phyloP scores from a whole-genome alignment of 2,888 invertebrate species.

The Mechanitis mazaeus region DNA sequence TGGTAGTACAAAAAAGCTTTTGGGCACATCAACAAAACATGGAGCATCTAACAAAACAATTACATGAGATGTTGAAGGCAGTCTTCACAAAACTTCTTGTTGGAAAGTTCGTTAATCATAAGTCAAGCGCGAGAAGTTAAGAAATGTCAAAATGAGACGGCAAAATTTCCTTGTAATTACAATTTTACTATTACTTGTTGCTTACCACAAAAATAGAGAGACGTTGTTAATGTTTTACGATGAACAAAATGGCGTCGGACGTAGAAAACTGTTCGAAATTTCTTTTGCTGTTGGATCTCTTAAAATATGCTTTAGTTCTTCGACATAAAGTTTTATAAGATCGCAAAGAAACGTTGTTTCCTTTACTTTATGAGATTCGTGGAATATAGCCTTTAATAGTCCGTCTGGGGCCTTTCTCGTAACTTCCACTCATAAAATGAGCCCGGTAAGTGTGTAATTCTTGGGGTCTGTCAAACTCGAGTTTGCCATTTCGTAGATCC shows the following conservation, averaged over 20 bases:
- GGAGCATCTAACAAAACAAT: not conserved
- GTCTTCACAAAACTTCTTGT: constrained; percentile 6
- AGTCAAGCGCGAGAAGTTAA: constrained; percentile 16
- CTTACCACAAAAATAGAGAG: constrained; percentile 58
- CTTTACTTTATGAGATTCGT: constrained; percentile 51
- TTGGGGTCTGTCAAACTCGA: constrained; percentile 27
- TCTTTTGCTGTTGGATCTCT: constrained; percentile 25
- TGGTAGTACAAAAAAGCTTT: too few relatives aligned
- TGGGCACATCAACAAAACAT: not conserved
- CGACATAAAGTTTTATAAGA: constrained; percentile 36
- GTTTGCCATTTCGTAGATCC: constrained; percentile 17
- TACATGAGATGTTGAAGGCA: not conserved
- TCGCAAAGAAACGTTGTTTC: constrained; percentile 40
- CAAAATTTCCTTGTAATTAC: constrained; percentile 51
- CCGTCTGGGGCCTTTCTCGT: constrained; percentile 57
- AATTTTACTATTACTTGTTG: constrained; percentile 69
- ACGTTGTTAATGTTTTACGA: constrained; percentile 70
- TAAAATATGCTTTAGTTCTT: constrained; percentile 39
- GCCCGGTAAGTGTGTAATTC: constrained; percentile 31
- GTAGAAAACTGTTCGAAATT: constrained; percentile 45
- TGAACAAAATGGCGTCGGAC: constrained; percentile 61
- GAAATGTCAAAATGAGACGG: constrained; percentile 17
- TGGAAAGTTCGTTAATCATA: constrained; percentile 21
- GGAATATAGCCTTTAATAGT: constrained; percentile 68
- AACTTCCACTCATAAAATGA: constrained; percentile 62